Evolutionary conservation across 2,888 invertebrate species (phyloP).

Genomic region (Dynastes tityus): DNA sequence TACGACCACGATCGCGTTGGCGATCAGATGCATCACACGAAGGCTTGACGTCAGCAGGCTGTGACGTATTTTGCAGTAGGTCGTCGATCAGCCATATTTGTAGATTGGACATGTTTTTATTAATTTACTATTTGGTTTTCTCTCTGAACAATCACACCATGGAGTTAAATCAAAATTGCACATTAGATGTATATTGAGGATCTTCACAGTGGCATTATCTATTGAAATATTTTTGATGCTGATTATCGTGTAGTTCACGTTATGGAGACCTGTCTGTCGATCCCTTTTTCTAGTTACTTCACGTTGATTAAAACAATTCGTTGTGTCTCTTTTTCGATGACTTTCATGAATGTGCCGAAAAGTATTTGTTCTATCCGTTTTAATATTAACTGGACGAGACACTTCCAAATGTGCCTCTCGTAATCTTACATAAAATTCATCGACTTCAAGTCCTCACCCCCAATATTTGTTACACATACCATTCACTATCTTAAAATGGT

Average conservation of each 20-base stretch:
- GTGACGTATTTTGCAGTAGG: no score
- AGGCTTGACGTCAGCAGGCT: no score
- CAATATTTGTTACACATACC: conserved; percentile 98
- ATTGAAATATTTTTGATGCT: conserved; percentile 79
- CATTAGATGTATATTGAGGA: conserved; percentile 86
- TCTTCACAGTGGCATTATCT: conserved; percentile 79
- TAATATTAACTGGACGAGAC: conserved; percentile 83
- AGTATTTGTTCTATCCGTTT: conserved; percentile 87
- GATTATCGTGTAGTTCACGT: conserved; percentile 82
- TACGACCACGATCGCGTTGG: no score
- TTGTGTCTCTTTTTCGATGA: conserved; percentile 89
- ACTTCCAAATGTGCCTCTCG: conserved; percentile 87
- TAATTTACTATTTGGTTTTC: conserved; percentile 18
- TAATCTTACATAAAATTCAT: conserved; percentile 96
- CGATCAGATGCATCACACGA: no score
- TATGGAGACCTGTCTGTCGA: conserved; percentile 87
- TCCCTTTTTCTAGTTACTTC: conserved; percentile 91
- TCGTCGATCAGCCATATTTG: no score
- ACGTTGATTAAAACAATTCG: conserved; percentile 92
- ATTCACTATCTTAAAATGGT: conserved; percentile 87
- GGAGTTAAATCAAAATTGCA: conserved; percentile 90
- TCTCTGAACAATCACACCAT: conserved; percentile 86
- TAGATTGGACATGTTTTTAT: conserved; percentile 6
- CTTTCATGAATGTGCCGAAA: conserved; percentile 92
- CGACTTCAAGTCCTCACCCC: conserved; percentile 99